These are phyloP conservation scores for Enteromius argenteus DNA, from an alignment of 2,797 vertebrate genomes.

Conservation along the genomic window DNA sequence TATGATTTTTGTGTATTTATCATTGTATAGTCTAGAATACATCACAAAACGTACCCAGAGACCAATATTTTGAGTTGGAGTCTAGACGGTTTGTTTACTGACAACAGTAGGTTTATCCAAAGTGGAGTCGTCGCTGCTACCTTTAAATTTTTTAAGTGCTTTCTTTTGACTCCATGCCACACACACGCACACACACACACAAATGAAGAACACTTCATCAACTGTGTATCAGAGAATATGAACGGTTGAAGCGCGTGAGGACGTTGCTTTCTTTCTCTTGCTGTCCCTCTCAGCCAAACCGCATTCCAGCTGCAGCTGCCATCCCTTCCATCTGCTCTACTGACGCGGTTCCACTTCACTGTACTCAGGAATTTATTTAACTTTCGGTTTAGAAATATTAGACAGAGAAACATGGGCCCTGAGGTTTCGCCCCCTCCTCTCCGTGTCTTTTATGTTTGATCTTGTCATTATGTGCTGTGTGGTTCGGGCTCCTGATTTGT, in stretches of 20 bases:
- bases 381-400: constrained; percentile 81
- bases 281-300: constrained; percentile 72
- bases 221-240: constrained; percentile 17
- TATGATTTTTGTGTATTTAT: constrained; percentile 50
- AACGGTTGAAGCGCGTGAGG: constrained; percentile 66
- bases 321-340: constrained; percentile 82
- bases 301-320: constrained; percentile 80
- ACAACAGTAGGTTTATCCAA: constrained; percentile 54
- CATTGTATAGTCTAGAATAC: constrained; percentile 53
- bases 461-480: constrained; percentile 73
- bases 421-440: constrained; percentile 62
- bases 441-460: constrained; percentile 69
- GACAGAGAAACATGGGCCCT: constrained; percentile 69
- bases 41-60: constrained; percentile 49
- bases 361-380: constrained; percentile 79
- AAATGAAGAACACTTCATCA: constrained; percentile 22
- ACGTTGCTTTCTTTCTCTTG: constrained; percentile 68
- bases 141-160: constrained; percentile 47
- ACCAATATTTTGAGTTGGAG: constrained; percentile 52
- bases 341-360: constrained; percentile 79
- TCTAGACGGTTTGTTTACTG: constrained; percentile 57
- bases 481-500: constrained; percentile 75
- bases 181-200: background rate
- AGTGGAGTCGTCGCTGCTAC: constrained; percentile 32
- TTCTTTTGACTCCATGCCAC: constrained; percentile 20